Conservation (phyloP, 2,797 vertebrate genomes). For the Chaetophractus vellerosus region DNA sequence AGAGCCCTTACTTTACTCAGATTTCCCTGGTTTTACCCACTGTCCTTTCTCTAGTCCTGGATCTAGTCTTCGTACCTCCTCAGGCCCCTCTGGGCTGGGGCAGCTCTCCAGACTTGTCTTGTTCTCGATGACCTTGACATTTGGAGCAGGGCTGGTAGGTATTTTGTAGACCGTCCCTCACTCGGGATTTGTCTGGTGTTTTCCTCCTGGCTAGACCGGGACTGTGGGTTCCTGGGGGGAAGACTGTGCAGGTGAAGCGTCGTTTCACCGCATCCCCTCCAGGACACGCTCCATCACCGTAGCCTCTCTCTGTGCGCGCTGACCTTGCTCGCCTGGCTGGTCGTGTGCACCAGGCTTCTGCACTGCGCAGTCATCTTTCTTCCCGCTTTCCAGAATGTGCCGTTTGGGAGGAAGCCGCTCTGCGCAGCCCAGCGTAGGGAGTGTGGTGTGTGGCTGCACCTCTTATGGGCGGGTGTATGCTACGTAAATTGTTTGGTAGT, state of each 20-base stretch:
- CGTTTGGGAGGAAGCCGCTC: accelerated
- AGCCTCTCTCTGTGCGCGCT: accelerated
- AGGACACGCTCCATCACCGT: accelerated
- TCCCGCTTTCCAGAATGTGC: accelerated
- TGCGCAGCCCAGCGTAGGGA: background rate
- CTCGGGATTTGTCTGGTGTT: background rate
- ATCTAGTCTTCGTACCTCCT: accelerated
- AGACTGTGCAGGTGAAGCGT: too few relatives aligned
- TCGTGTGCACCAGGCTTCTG: background rate
- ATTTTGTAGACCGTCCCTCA: background rate
- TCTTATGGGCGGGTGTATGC: background rate
- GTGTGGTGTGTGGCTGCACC: accelerated
- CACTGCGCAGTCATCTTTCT: accelerated
- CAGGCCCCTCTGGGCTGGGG: accelerated
- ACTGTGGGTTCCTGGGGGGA: accelerated
- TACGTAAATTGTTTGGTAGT: accelerated
- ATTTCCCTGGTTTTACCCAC: background rate
- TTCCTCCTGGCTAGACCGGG: background rate
- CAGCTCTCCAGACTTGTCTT: background rate
- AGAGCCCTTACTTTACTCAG: accelerated
- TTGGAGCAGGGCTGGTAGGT: background rate
- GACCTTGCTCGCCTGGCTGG: background rate
- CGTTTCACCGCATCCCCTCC: accelerated
- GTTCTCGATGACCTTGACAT: background rate
- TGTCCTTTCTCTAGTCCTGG: accelerated